Base-by-base conservation (phyloP, 1,140 invertebrate species). In the Polypedilum vanderplanki region DNA sequence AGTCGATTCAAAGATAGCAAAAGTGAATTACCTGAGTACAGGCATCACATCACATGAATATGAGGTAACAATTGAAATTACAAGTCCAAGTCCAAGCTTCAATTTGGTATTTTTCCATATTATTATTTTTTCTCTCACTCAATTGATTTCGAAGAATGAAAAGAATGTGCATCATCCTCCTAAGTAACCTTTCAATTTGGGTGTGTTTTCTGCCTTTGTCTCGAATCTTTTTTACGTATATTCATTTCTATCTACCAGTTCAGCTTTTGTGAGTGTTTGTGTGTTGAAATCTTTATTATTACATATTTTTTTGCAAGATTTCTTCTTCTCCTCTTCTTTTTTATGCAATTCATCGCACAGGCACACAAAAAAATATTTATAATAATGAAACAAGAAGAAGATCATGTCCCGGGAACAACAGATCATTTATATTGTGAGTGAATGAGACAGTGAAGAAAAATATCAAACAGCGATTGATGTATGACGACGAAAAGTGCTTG, bases 111-210 rank as follows among this genome's bases (percentile, higher is more conserved):
- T 57, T 57, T 57, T 57, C 1, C n/a, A 57, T 57, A 12, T 15
- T 57, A n/a, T 57, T 57, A n/a, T 57, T 15, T 57, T 57, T 12
- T 57, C n/a, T 33, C 24, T 33, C 24, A 3, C 15, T 57, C 12
- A 57, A 57, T 57, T 57, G 10, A 57, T 57, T 57, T 70, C 65
- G 20, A 18, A 70, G 20, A 70, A 70, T 22, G 20, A 9, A 18
- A 70, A 70, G 65, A 70, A 70, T 18, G 17, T 70, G 65, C 65
- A 70, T 70, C 65, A 70, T 70, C 65, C 65, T 70, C 46, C 46
- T 57, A 57, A 57, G 46, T 57, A 70, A 70, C 65, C 65, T 70
- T 70, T 70, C 65, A 70, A 57, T 70, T 70, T 70, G 65, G 65
- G 65, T 70, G 17, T 70, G 65, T 70, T 20, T n/a, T 18, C 10